Base-by-base conservation (phyloP, 2,113 vertebrate genomes). In the Crotophaga sulcirostris region DNA sequence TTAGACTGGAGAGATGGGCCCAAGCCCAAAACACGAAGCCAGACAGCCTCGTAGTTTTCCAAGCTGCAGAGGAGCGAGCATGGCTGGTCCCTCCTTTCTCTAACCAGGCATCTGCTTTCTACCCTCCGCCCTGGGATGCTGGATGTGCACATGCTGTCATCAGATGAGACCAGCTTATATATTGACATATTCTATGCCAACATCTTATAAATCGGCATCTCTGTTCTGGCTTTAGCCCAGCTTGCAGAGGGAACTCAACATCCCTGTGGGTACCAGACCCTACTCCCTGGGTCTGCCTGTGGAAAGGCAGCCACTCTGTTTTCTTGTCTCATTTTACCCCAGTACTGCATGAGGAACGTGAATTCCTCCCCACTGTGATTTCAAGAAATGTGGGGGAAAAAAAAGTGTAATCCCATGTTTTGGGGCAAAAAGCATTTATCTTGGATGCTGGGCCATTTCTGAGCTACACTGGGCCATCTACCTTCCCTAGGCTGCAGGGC, bases 111-210 rank as follows among this genome's bases (percentile, higher is more conserved):
- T 58, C 63, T 51, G 84, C 80, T 82, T 93, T 81, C 81, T 16
- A 0, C 89, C 91, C 91, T 83, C 64, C 3, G 0, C 62, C 76
- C 63, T 0, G 1, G 77, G 76, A 45, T 0, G 0, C 63, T 73
- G 90, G 28, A 63, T 84, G 73, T 19, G 38, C 67, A 51, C 11
- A 1, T 47, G 73, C 44, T 89, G 73, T 93, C 87, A 66, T 87
- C 36, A 2, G 28, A 74, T 60, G 60, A 73, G 60, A 62, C 54
- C 5, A 11, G 44, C 29, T 79, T 63, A 3, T 29, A 2, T 18
- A n/a, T 16, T 9, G 11, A 75, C 69, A 70, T 36, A 38, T 81
- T 40, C 3, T 45, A 23, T 31, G 56, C 67, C 69, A 91, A 18
- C 69, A 26, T 52, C 81, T 70, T 18, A 31, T 1, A 6, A n/a